phyloP scores from a whole-genome alignment of 2,113 vertebrate species.

The Corydoras maculifer region DNA sequence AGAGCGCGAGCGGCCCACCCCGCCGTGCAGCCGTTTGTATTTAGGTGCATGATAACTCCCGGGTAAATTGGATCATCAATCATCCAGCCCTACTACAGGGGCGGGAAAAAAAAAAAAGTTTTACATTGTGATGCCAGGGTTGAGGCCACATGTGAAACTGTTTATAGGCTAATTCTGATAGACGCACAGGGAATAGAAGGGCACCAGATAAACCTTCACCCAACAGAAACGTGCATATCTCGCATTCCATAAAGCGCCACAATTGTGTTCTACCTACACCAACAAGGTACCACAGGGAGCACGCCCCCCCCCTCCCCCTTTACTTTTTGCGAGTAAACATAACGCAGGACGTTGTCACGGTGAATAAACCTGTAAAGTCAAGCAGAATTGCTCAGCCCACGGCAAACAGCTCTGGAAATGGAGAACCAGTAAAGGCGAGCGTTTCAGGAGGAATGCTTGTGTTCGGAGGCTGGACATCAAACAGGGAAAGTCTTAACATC shows the following conservation, averaged over 20 bases:
- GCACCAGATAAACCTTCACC: conserved; percentile 34
- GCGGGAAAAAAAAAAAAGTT: conserved; percentile 38
- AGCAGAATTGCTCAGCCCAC: conserved; percentile 5
- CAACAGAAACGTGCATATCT: conserved; percentile 28
- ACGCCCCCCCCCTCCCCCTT: conserved; percentile 3
- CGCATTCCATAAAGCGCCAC: conserved; percentile 23
- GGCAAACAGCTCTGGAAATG: conserved; percentile 14
- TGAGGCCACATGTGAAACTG: conserved; percentile 63
- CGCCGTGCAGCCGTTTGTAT: conserved; percentile 38
- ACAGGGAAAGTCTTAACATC: conserved; percentile 32
- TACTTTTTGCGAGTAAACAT: conserved; percentile 16
- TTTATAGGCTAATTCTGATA: conserved; percentile 61
- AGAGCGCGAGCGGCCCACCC: conserved; percentile 15
- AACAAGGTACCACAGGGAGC: background rate
- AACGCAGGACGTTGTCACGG: conserved; percentile 11
- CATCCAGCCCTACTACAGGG: conserved; percentile 47
- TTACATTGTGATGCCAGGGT: conserved; percentile 53
- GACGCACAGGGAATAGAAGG: conserved; percentile 42
- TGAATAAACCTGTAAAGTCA: background rate
- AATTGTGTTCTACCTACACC: conserved; percentile 45
- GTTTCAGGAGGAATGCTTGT: conserved; percentile 23
- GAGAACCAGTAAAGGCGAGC: conserved; percentile 16
- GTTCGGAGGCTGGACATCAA: conserved; percentile 31
- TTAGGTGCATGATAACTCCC: conserved; percentile 56
- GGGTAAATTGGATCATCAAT: conserved; percentile 73